phyloP scores from a whole-genome alignment of 2,113 vertebrate species.

The Carassius auratus region DNA sequence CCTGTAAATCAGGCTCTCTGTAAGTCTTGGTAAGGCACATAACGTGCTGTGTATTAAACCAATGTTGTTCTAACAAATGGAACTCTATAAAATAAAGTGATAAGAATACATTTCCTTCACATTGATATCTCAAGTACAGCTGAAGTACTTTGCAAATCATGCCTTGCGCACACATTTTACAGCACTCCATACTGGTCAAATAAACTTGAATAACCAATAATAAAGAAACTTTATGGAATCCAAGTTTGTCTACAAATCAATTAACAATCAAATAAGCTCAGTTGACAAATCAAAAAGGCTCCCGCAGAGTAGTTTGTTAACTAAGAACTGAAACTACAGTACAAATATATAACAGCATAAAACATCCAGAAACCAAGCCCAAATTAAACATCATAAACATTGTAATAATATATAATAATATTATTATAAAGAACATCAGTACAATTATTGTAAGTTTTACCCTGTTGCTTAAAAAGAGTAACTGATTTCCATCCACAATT shows the following conservation, averaged over 20 bases:
- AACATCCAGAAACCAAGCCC: slow-evolving; percentile 75
- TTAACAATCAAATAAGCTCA: slow-evolving; percentile 50
- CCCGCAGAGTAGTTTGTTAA: slow-evolving; percentile 73
- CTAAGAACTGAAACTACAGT: slow-evolving; percentile 74
- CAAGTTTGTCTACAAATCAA: slow-evolving; percentile 47
- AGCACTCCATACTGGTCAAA: slow-evolving; percentile 70
- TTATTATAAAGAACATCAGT: slow-evolving; percentile 76
- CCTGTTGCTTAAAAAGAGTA: slow-evolving; percentile 79
- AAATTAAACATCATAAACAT: slow-evolving; percentile 77
- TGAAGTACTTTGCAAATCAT: slow-evolving; percentile 76
- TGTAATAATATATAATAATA: slow-evolving; percentile 78
- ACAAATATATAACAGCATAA: slow-evolving; percentile 77
- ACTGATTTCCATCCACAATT: slow-evolving; percentile 74
- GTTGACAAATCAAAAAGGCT: slow-evolving; percentile 56
- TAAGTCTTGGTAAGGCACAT: slow-evolving; percentile 76
- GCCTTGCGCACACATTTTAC: slow-evolving; percentile 76
- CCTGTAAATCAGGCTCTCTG: slow-evolving; percentile 65
- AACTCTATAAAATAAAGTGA: slow-evolving; percentile 62
- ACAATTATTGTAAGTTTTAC: slow-evolving; percentile 80
- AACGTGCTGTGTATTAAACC: slow-evolving; percentile 72
- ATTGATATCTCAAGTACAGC: slow-evolving; percentile 67
- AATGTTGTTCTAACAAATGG: slow-evolving; percentile 62
- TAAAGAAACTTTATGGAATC: slow-evolving; percentile 70
- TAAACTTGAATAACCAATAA: slow-evolving; percentile 72
- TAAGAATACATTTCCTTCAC: slow-evolving; percentile 63